phyloP scores from a whole-genome alignment of 2,113 vertebrate genomes.

The Oxyura jamaicensis region DNA sequence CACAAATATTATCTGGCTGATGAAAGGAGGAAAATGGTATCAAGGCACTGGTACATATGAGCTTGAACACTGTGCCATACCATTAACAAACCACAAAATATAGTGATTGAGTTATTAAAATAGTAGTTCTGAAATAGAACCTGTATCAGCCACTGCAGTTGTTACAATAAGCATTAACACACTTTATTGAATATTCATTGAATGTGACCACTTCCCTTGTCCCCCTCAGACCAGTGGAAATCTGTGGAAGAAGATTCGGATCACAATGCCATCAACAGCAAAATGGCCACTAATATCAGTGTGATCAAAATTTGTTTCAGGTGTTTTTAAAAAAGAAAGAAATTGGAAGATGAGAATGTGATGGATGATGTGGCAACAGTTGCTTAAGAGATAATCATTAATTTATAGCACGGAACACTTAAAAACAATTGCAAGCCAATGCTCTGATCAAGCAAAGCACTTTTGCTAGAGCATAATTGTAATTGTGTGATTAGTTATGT shows the following conservation, averaged over 20 bases:
- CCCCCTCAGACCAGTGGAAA: not conserved
- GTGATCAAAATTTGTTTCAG: not conserved
- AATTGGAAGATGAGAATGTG: not conserved
- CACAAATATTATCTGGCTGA: not conserved
- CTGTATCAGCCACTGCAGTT: not conserved
- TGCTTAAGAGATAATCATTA: slow-evolving; percentile 17
- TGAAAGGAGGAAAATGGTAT: too few species aligned
- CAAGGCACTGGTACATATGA: not conserved
- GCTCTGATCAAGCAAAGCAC: slow-evolving; percentile 41
- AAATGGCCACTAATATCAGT: not conserved
- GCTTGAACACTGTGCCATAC: not conserved
- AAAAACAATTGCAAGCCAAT: slow-evolving; percentile 29
- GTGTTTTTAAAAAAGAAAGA: not conserved
- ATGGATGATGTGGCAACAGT: slow-evolving; percentile 1
- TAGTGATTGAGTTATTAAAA: not conserved
- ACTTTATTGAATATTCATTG: not conserved
- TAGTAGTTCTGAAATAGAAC: not conserved
- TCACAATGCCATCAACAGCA: not conserved
- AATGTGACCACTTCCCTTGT: too few species aligned
- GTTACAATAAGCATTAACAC: not conserved
- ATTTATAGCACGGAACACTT: not conserved
- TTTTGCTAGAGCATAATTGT: slow-evolving; percentile 26
- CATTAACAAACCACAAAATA: not conserved
- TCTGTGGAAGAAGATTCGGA: not conserved
- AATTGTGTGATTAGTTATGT: slow-evolving; percentile 49